Base-by-base conservation (phyloP, 2,113 vertebrate species). In the Conger conger region DNA sequence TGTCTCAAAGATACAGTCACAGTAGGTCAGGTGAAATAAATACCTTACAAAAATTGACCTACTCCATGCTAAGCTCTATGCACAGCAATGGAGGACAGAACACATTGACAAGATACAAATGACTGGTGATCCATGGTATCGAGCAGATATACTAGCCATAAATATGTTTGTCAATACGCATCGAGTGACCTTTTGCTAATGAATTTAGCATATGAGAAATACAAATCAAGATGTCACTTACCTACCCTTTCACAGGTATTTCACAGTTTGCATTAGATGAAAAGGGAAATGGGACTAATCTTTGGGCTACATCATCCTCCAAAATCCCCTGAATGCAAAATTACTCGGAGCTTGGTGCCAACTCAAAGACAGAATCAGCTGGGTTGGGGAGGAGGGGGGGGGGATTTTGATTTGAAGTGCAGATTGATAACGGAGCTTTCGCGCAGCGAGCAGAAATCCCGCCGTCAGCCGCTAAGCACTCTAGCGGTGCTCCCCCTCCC, bases 401-500 rank as follows among this genome's bases (percentile, higher is more conserved):
- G 79, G 77, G 68, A 73, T 27, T 42, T 27, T 13, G 73, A n/a
- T 16, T 0, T 9, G 37, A 76, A 33, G 30, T 78, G 16, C 13
- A 54, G 73, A 77, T n/a, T 50, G 73, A 83, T 76, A 83, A 53
- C 42, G 23, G 73, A 40, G 16, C 68, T 45, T 30, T 40, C 63
- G 17, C 54, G 42, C 37, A 11, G 45, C 35, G 83, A 68, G 53
- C 50, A 36, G 7, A 53, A 40, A 78, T 76, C 33, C 33, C 53
- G 11, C 35, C 16, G 77, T 37, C 76, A 37, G 77, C 35, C 83
- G 13, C 77, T 5, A 11, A 60, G 83, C 36, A 9, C 83, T 30
- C 6, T 35, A 23, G 20, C 50, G 9, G n/a, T 33, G 7, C 82
- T 45, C 15, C 81, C 37, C n/a, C 20, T 8, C 40, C 68, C 40